Conservation (phyloP, 2,113 vertebrate genomes). For the Chloroceryle aenea region DNA sequence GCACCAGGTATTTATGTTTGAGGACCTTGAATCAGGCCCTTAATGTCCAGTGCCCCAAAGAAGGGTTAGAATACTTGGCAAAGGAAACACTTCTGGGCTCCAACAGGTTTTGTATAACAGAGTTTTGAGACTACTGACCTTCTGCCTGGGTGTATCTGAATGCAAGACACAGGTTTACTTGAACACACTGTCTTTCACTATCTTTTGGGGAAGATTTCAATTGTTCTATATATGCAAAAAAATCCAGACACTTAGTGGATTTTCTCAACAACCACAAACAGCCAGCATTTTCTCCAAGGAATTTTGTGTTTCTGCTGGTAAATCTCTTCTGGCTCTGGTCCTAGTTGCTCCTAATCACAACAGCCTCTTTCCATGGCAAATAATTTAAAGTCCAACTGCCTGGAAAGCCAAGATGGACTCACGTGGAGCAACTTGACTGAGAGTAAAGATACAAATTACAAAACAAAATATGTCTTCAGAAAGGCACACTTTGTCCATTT, state of each 20-base stretch:
- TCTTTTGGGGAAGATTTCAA: background rate
- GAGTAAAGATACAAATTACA: background rate
- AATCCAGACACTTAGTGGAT: background rate
- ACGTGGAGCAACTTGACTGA: background rate
- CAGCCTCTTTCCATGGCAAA: background rate
- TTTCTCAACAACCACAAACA: background rate
- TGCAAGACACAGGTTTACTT: background rate
- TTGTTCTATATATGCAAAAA: background rate
- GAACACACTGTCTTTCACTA: background rate
- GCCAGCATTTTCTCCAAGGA: background rate
- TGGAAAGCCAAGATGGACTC: background rate
- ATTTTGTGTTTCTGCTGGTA: background rate
- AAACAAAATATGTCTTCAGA: background rate
- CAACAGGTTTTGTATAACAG: background rate
- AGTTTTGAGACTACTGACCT: background rate
- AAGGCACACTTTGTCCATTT: background rate
- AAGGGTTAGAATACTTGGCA: background rate
- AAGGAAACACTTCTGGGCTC: background rate
- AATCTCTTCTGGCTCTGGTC: background rate
- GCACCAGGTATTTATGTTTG: background rate
- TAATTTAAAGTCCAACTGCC: background rate
- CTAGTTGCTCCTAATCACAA: background rate
- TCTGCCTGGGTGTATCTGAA: background rate
- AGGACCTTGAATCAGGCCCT: background rate
- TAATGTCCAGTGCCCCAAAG: background rate